Conservation (phyloP, 2,113 vertebrate genomes). For the Lophochroa leadbeateri region DNA sequence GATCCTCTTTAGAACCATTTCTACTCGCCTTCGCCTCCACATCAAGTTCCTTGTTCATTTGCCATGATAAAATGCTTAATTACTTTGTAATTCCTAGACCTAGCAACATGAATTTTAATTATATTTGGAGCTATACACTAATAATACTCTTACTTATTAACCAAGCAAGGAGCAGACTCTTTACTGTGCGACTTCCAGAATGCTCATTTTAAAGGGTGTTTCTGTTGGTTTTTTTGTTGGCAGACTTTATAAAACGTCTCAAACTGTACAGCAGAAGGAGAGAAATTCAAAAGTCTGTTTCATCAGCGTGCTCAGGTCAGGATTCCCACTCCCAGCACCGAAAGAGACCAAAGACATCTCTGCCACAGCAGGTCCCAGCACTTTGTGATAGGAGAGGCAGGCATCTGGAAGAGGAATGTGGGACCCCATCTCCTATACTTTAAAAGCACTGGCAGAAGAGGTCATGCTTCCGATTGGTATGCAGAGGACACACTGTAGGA, state of each 20-base stretch:
- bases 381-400: not conserved
- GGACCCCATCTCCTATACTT: not conserved
- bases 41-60: not conserved
- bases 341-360: not conserved
- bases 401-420: not conserved
- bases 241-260: not conserved
- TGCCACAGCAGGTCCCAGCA: not conserved
- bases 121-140: conserved; percentile 51
- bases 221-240: not conserved
- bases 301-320: not conserved
- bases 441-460: not conserved
- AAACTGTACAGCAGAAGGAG: not conserved
- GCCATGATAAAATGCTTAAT: conserved; percentile 51
- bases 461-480: not conserved
- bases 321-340: not conserved
- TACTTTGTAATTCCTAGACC: conserved; percentile 49
- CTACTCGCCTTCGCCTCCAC: not conserved
- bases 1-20: not conserved
- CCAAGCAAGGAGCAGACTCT: not conserved
- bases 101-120: conserved; percentile 71
- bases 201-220: not conserved
- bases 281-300: not conserved
- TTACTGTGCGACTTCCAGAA: not conserved
- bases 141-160: conserved; percentile 70
- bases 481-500: not conserved